phyloP scores from a whole-genome alignment of 2,113 vertebrate species.

The Aphyosemion australe region DNA sequence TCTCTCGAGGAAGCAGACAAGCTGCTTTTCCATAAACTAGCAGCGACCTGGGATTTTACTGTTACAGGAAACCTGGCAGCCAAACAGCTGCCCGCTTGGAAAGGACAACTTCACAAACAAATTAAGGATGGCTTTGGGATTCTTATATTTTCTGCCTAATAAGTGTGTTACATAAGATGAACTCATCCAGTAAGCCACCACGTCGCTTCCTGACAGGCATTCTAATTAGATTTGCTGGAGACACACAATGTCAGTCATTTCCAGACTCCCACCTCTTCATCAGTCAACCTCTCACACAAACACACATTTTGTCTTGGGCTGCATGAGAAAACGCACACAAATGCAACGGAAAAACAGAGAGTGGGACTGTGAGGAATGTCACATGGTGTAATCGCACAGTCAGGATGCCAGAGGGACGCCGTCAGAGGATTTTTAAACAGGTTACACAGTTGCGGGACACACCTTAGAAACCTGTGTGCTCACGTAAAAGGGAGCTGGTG shows the following conservation, averaged over 20 bases:
- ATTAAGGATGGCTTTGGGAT: conserved; percentile 6
- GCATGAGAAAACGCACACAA: conserved; percentile 36
- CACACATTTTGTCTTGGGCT: conserved; percentile 15
- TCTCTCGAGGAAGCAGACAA: background rate
- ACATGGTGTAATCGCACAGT: conserved; percentile 40
- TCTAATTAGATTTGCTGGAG: conserved; percentile 45
- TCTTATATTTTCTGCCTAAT: conserved; percentile 32
- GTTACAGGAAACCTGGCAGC: conserved; percentile 3
- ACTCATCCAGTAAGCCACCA: conserved; percentile 26
- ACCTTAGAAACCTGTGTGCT: conserved; percentile 36
- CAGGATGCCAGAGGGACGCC: conserved; percentile 32
- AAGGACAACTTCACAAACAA: background rate
- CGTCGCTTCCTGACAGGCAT: conserved; percentile 37
- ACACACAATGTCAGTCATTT: conserved; percentile 44
- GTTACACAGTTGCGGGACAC: conserved; percentile 39
- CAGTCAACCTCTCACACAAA: background rate
- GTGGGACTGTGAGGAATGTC: conserved; percentile 60
- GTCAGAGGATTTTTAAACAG: conserved; percentile 43
- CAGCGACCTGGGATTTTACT: conserved; percentile 8
- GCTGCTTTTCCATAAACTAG: conserved; percentile 5
- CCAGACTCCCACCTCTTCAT: background rate
- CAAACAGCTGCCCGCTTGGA: background rate
- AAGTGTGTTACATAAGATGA: conserved; percentile 19
- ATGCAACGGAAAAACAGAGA: conserved; percentile 1
- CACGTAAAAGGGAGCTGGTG: background rate